A percentile compares a stretch with the other conserved stretches of the same genome.
phyloP scores from a whole-genome alignment of 37 sponge, comb jelly and placozoan species.

The Hexactinellida sp. region DNA sequence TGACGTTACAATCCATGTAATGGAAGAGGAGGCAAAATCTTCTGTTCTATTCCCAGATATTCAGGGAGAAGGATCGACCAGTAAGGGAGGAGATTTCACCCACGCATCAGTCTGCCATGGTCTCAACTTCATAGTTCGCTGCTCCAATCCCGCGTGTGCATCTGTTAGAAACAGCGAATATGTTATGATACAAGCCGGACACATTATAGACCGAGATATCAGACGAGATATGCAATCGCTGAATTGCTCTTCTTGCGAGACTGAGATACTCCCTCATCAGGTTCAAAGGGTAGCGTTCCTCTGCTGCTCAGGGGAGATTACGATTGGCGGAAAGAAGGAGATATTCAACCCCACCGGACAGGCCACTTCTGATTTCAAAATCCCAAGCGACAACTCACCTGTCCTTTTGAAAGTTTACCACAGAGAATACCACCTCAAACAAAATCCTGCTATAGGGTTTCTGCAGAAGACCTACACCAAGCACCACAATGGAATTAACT shows the following conservation, averaged over 20 bases:
- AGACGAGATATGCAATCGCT: background rate
- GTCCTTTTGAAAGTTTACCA: too few species aligned
- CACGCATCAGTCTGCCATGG: too few species aligned
- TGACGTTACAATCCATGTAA: background rate
- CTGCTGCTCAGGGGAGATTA: background rate
- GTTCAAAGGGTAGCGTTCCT: background rate
- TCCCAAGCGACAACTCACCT: background rate
- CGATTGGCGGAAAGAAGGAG: background rate
- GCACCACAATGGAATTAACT: too few species aligned
- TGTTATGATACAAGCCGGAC: background rate
- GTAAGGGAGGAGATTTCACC: background rate
- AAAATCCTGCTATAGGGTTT: too few species aligned
- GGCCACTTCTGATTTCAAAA: background rate
- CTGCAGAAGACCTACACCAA: background rate
- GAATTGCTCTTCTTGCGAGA: background rate
- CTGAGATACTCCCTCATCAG: background rate
- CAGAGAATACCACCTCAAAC: too few species aligned
- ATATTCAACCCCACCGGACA: background rate
- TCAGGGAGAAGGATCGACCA: background rate
- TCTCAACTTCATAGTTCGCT: background rate
- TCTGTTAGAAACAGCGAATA: background rate
- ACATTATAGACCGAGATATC: background rate
- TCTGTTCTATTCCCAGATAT: background rate
- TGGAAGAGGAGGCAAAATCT: background rate
- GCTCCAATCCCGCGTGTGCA: background rate